These are phyloP conservation scores for Neogale vison DNA, from an alignment of 2,113 vertebrate genomes.

Conservation along the genomic window DNA sequence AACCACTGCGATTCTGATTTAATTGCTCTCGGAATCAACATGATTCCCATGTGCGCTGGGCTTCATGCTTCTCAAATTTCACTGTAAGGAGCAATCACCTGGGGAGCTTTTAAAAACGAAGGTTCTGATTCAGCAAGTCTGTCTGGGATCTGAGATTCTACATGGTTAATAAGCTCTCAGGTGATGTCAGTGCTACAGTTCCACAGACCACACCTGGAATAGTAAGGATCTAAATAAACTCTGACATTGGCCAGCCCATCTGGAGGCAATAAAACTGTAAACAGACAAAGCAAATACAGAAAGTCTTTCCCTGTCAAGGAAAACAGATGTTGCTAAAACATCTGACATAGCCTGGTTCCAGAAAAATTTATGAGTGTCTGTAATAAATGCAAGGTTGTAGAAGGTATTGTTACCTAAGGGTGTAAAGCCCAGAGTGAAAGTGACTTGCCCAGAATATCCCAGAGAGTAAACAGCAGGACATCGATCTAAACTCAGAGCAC, in stretches of 20 bases:
- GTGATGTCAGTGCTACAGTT: not conserved
- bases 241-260: not conserved
- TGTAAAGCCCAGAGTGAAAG: not conserved
- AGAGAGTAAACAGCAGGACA: not conserved
- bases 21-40: not conserved
- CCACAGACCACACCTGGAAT: not conserved
- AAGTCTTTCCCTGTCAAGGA: not conserved
- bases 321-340: not conserved
- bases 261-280: not conserved
- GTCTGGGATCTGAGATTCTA: not conserved
- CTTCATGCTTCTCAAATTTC: not conserved
- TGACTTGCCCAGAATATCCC: not conserved
- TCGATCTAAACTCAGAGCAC: not conserved
- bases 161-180: not conserved
- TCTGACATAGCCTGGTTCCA: not conserved
- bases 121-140: not conserved
- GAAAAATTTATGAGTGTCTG: not conserved
- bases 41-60: not conserved
- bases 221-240: not conserved
- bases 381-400: not conserved
- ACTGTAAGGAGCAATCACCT: not conserved
- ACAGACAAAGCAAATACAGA: not conserved
- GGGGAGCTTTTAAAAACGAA: not conserved
- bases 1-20: not conserved
- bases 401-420: not conserved